These are phyloP conservation scores for Acanthurus tractus DNA, from an alignment of 2,797 vertebrate species.

Conservation along the genomic window DNA sequence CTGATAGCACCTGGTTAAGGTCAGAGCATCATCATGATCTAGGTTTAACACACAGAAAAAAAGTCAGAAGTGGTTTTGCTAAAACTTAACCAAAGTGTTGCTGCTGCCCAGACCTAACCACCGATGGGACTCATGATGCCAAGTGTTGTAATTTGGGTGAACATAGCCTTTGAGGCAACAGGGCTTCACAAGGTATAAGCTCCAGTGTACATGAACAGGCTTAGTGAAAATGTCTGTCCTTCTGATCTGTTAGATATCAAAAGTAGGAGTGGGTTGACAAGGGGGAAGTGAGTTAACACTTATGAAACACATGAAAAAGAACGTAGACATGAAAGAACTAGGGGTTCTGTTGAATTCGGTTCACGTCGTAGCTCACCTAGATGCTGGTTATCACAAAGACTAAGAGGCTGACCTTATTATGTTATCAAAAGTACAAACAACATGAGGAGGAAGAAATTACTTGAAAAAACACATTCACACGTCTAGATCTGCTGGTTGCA, in stretches of 20 bases:
- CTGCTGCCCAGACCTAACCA: too few relatives aligned
- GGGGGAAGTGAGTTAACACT: conserved; percentile 9
- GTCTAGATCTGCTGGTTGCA: conserved; percentile 75
- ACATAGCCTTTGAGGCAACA: background rate
- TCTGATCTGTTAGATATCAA: background rate
- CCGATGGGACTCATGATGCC: too few relatives aligned
- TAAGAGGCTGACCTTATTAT: background rate
- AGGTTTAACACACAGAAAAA: background rate
- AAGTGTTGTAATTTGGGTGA: background rate
- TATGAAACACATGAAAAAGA: conserved; percentile 6
- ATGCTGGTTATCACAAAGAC: conserved; percentile 21
- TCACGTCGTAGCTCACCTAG: conserved; percentile 31
- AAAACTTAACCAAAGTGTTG: too few relatives aligned
- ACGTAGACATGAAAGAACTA: background rate
- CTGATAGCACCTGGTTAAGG: background rate
- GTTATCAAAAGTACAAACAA: conserved; percentile 56
- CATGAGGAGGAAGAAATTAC: conserved; percentile 35
- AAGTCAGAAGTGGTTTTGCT: background rate
- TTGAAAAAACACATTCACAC: conserved; percentile 76
- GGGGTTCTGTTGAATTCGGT: background rate
- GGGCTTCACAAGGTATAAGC: conserved; percentile 1
- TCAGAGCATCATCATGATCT: background rate
- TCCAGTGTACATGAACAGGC: conserved; percentile 35
- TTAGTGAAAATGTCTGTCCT: background rate
- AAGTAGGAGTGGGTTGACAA: background rate